phyloP scores from a whole-genome alignment of 2,888 invertebrate species.

The Tineola bisselliella region DNA sequence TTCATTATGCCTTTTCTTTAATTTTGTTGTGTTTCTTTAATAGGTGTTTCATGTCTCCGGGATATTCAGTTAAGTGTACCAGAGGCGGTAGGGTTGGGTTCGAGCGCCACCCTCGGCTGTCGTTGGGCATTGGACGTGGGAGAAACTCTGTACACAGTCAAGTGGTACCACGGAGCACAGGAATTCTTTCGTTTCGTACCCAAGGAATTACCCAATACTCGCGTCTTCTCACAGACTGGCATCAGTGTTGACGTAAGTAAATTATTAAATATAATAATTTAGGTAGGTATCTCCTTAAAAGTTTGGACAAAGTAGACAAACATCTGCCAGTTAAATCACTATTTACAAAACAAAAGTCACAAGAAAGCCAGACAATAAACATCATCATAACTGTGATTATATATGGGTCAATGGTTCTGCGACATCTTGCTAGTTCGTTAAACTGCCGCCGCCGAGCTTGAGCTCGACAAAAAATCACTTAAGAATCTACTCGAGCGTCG shows the following conservation, averaged over 20 bases:
- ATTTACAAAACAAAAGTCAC: conserved; percentile 20
- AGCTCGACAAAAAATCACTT: conserved; percentile 54
- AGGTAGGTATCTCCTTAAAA: not conserved
- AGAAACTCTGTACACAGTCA: conserved; percentile 79
- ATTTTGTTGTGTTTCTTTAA: conserved; percentile 17
- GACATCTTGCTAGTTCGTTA: conserved; percentile 58
- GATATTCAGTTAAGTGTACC: conserved; percentile 77
- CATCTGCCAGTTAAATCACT: not conserved
- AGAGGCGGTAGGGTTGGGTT: conserved; percentile 74
- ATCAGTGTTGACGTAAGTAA: conserved; percentile 76
- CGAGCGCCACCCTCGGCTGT: conserved; percentile 77
- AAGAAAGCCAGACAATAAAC: conserved; percentile 36
- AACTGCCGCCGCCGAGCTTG: conserved; percentile 38
- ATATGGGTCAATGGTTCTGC: conserved; percentile 50
- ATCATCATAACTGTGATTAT: conserved; percentile 47
- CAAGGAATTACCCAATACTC: conserved; percentile 81
- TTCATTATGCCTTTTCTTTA: not conserved
- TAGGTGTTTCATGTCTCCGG: conserved; percentile 70
- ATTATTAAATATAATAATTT: no score
- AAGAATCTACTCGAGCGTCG: conserved; percentile 44
- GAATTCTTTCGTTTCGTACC: conserved; percentile 85
- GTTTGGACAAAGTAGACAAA: not conserved
- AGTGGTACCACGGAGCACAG: conserved; percentile 81
- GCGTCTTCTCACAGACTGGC: conserved; percentile 76
- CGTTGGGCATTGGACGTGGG: conserved; percentile 75